These are phyloP conservation scores for Tyria jacobaeae DNA, from an alignment of 2,888 invertebrate genomes.

Conservation along the genomic window DNA sequence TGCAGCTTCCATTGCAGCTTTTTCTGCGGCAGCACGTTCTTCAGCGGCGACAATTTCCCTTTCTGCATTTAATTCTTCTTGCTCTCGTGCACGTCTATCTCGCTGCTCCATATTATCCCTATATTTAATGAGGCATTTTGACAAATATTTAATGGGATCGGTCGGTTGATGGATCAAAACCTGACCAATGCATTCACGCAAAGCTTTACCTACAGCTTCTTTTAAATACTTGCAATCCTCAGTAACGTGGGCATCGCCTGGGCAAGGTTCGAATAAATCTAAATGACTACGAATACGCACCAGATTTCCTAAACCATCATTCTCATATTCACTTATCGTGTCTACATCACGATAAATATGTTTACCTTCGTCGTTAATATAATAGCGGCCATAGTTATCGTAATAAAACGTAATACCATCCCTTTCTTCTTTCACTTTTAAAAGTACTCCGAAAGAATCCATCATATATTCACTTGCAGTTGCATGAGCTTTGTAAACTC, in stretches of 20 bases:
- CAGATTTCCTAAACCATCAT: slow-evolving; percentile 81
- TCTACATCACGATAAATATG: slow-evolving; percentile 77
- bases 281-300: slow-evolving; percentile 74
- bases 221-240: slow-evolving; percentile 80
- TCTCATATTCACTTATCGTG: slow-evolving; percentile 77
- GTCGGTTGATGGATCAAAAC: slow-evolving; percentile 74
- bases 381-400: slow-evolving; percentile 79
- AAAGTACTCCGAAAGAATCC: slow-evolving; percentile 71
- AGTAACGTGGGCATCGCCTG: slow-evolving; percentile 72
- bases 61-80: slow-evolving; percentile 67
- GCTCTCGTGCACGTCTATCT: slow-evolving; percentile 67
- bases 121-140: slow-evolving; percentile 67
- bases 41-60: slow-evolving; percentile 70
- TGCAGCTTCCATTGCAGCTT: slow-evolving; percentile 66
- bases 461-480: slow-evolving; percentile 79
- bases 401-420: slow-evolving; percentile 74
- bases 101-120: slow-evolving; percentile 73
- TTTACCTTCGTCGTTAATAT: slow-evolving; percentile 72
- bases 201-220: slow-evolving; percentile 70
- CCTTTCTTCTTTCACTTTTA: slow-evolving; percentile 74
- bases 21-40: slow-evolving; percentile 69
- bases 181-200: slow-evolving; percentile 75
- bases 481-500: slow-evolving; percentile 75
- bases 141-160: slow-evolving; percentile 79
- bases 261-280: slow-evolving; percentile 73